phyloP scores from a whole-genome alignment of 2,888 invertebrate species.

The Taenaris catops region DNA sequence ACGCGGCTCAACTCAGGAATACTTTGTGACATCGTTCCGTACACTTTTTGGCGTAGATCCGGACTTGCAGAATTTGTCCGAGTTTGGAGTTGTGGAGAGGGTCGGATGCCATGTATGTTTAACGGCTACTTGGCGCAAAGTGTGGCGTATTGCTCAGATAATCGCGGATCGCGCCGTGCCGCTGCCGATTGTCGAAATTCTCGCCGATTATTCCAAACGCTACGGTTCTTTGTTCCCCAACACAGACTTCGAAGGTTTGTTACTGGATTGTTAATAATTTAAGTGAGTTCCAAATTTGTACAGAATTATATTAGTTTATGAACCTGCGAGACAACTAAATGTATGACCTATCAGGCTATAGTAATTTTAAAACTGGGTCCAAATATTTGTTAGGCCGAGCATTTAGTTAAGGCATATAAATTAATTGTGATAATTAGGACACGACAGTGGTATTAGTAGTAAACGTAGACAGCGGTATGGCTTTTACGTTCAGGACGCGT shows the following conservation, averaged over 20 bases:
- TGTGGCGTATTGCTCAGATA: conserved; percentile 58
- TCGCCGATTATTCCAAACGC: conserved; percentile 44
- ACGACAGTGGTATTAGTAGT: no score
- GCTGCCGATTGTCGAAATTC: conserved; percentile 37
- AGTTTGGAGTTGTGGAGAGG: conserved; percentile 42
- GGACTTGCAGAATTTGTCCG: conserved; percentile 36
- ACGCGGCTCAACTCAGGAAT: conserved; percentile 48
- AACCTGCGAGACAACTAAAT: no score
- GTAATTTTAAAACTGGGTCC: no score
- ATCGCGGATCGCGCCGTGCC: conserved; percentile 39
- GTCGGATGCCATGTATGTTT: conserved; percentile 41
- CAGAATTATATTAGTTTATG: neutral
- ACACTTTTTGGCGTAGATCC: conserved; percentile 40
- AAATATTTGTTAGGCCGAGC: no score
- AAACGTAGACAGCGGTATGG: no score
- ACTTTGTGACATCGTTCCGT: conserved; percentile 47
- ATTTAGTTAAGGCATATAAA: no score
- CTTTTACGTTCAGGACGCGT: no score
- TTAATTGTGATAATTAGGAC: no score
- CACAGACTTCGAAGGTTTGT: conserved; percentile 33
- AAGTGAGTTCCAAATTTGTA: neutral
- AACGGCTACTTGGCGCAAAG: conserved; percentile 49
- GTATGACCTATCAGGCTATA: no score
- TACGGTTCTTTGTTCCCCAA: conserved; percentile 52
- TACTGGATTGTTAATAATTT: neutral